Percentiles rank a stretch among this genome's conserved stretches.
Conservation (phyloP, 53 echinoderm and acorn worm species). For the Temnopleurus reevesii region DNA sequence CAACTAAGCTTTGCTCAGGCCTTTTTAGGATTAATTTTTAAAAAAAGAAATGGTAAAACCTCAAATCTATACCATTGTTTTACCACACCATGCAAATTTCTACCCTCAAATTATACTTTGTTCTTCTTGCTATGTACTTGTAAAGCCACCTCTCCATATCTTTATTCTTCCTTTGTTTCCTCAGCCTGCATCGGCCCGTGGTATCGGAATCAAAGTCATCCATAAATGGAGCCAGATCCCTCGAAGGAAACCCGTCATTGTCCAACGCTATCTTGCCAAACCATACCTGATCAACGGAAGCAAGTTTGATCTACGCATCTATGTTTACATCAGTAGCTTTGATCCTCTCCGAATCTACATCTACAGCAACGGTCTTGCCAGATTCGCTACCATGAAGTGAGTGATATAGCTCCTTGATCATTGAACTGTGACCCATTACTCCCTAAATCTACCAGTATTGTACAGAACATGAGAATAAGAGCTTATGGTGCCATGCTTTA, state of each 20-base stretch:
- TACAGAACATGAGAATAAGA: no score
- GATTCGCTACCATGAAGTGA: constrained; percentile 99
- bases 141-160: background rate
- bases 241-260: constrained; percentile 82
- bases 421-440: no score
- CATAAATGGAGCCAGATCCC: constrained; percentile 99
- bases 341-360: constrained; percentile 91
- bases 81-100: no score
- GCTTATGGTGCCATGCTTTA: no score
- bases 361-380: constrained; percentile 88
- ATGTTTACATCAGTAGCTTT: constrained; percentile 91
- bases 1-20: no score
- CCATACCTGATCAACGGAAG: constrained; percentile 98
- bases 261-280: constrained; percentile 94
- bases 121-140: no score
- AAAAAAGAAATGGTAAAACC: no score
- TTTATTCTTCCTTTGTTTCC: background rate
- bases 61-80: no score
- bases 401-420: no score
- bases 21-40: no score
- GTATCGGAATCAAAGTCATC: constrained; percentile 90
- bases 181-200: constrained; percentile 97
- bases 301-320: constrained; percentile 98
- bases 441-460: no score
- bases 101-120: no score